These are phyloP conservation scores for Cliona cf. orientalis DNA, from an alignment of 37 sponge, comb jelly and placozoan genomes.

Conservation along the genomic window DNA sequence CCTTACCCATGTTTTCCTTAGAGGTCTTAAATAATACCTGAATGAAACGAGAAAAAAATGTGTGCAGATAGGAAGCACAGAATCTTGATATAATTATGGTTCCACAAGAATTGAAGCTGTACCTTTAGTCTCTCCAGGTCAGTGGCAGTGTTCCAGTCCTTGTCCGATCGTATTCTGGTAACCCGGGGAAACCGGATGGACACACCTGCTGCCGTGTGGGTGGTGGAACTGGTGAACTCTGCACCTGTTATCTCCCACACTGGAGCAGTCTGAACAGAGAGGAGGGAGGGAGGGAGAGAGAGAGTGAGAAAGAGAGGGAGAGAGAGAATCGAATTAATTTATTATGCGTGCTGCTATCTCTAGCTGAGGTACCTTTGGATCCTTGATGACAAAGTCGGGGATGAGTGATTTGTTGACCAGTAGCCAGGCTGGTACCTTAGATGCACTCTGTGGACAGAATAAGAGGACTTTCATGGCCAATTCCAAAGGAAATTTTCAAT, in stretches of 20 bases:
- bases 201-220: slow-evolving; percentile 94
- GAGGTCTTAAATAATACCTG: slow-evolving; percentile 63
- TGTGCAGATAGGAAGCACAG: background rate
- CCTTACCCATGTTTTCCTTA: slow-evolving; percentile 58
- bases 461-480: no score
- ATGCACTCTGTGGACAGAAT: slow-evolving; percentile 47
- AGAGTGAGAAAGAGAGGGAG: no score
- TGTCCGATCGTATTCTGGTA: slow-evolving; percentile 95
- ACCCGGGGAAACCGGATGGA: slow-evolving; percentile 97
- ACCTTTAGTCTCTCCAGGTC: slow-evolving; percentile 89
- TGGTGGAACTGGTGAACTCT: slow-evolving; percentile 89
- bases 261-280: slow-evolving; percentile 68
- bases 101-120: background rate
- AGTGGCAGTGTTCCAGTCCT: slow-evolving; percentile 96
- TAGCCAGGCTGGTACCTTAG: slow-evolving; percentile 92
- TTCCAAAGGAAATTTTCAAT: no score
- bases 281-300: slow-evolving; percentile 3
- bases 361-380: slow-evolving; percentile 79
- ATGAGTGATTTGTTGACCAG: slow-evolving; percentile 62
- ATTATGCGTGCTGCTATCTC: no score
- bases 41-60: background rate
- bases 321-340: no score
- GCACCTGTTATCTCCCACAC: slow-evolving; percentile 99
- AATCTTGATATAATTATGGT: background rate
- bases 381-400: slow-evolving; percentile 92